These are phyloP conservation scores for Oscheius sp. DNA, from an alignment of 2,888 invertebrate species.

Conservation along the genomic window DNA sequence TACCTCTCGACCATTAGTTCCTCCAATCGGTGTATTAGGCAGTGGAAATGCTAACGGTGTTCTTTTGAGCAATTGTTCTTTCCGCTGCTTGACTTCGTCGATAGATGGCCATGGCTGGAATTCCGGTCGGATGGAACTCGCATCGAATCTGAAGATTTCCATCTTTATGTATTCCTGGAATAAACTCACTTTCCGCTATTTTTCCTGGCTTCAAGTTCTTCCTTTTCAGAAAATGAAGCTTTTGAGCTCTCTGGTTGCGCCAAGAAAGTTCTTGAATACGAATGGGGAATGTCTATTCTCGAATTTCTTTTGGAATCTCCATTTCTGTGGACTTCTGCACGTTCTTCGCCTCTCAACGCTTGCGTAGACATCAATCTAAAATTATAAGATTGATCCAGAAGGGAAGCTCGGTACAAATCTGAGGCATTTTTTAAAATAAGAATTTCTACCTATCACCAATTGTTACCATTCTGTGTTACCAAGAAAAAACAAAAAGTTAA, in stretches of 20 bases:
- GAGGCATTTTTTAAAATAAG: no score
- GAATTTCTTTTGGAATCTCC: conserved; percentile 12
- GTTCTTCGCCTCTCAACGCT: conserved; percentile 21
- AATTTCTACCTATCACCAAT: background rate
- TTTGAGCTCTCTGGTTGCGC: background rate
- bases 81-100: conserved; percentile 63
- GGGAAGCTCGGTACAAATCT: no score
- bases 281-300: background rate
- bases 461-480: conserved; percentile 14
- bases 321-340: conserved; percentile 27
- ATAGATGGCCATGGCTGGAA: conserved; percentile 72
- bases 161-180: background rate
- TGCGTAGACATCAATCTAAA: conserved; percentile 39
- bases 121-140: conserved; percentile 48
- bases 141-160: conserved; percentile 20
- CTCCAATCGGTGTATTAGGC: conserved; percentile 28
- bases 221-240: background rate
- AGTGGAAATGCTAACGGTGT: conserved; percentile 27
- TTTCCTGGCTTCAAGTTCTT: conserved; percentile 1
- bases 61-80: conserved; percentile 43
- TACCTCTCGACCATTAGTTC: background rate
- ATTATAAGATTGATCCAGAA: no score
- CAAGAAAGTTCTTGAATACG: background rate
- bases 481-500: background rate
- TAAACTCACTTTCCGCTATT: conserved; percentile 12